Percentiles rank a stretch among this genome's conserved stretches.
Evolutionary conservation across 2,113 vertebrate species (phyloP).

Genomic region (Chinchilla lanigera): DNA sequence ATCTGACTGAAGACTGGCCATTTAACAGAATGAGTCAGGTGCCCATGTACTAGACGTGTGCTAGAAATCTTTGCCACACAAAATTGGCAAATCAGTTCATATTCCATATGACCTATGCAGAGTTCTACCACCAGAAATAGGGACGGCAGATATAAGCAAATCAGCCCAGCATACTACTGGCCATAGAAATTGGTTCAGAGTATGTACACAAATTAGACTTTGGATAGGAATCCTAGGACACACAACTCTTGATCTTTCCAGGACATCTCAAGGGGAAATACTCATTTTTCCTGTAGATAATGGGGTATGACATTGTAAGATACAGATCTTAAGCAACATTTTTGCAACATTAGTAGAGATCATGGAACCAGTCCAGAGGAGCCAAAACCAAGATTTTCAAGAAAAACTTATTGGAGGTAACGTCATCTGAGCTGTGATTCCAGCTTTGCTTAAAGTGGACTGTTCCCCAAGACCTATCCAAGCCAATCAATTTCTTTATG

Average conservation of each 20-base stretch:
- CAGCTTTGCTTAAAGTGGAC: background rate
- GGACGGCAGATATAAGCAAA: background rate
- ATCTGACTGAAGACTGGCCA: background rate
- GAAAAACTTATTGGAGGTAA: background rate
- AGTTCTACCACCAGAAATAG: background rate
- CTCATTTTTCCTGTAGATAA: background rate
- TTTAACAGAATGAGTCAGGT: background rate
- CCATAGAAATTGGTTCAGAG: background rate
- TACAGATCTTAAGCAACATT: background rate
- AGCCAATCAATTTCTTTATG: background rate
- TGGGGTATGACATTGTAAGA: background rate
- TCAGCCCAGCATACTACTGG: background rate
- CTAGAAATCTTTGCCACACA: background rate
- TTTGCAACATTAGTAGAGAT: background rate
- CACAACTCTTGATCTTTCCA: background rate
- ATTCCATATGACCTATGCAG: background rate
- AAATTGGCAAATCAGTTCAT: background rate
- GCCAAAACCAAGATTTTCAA: background rate
- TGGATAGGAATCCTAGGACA: background rate
- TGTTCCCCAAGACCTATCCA: background rate
- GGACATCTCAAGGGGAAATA: background rate
- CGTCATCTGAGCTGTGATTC: background rate
- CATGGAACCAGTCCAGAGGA: background rate
- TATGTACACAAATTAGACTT: background rate
- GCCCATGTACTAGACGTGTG: background rate